Evolutionary conservation across 1,140 invertebrate genomes (phyloP).

Genomic region (Dendroctonus ponderosae): DNA sequence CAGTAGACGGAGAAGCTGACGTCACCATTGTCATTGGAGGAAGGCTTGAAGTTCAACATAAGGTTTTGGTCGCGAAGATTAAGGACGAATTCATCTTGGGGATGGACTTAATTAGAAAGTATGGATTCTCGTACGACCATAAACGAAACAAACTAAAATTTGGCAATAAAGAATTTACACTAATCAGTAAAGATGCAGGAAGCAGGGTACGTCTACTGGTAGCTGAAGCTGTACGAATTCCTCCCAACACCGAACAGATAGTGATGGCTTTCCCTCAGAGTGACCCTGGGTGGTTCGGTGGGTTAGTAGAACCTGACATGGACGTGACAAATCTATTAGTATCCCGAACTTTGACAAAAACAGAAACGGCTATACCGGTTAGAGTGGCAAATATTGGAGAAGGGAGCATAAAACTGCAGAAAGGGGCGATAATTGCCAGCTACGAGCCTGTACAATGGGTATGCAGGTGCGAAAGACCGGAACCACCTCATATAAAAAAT

Average conservation of each 20-base stretch:
- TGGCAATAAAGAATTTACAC: no score
- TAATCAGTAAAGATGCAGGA: no score
- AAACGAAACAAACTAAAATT: no score
- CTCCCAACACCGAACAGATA: neutral
- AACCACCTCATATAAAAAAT: no score
- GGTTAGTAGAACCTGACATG: constrained; percentile 1
- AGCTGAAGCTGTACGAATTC: constrained; percentile 3
- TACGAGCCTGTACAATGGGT: neutral
- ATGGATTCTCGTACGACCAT: no score
- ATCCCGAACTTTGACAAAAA: neutral
- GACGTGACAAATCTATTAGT: neutral
- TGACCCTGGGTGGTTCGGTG: neutral
- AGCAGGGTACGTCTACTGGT: no score
- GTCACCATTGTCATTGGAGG: no score
- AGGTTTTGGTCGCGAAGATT: no score
- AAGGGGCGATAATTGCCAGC: constrained; percentile 3
- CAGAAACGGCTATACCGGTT: neutral
- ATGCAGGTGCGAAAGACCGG: constrained; percentile 1
- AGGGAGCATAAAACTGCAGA: neutral
- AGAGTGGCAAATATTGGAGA: neutral
- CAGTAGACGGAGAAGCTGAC: no score
- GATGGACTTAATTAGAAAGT: no score
- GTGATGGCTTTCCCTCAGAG: neutral
- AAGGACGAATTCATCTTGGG: no score
- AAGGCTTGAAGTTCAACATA: no score